Percentiles rank a stretch among this genome's conserved stretches.
phyloP scores from a whole-genome alignment of 2,888 invertebrate species.

The Synanthedon myopaeformis region DNA sequence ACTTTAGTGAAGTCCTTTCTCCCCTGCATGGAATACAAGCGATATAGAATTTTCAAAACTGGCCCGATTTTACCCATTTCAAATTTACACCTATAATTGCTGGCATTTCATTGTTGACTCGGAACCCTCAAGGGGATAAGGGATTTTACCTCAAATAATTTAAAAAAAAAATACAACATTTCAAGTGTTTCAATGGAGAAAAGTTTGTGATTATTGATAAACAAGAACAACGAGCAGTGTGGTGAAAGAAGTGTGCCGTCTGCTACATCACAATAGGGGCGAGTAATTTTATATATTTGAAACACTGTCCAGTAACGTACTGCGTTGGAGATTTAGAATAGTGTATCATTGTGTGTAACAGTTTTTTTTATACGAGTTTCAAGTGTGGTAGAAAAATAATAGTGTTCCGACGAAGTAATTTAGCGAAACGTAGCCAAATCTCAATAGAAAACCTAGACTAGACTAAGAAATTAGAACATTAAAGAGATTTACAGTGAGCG shows the following conservation, averaged over 20 bases:
- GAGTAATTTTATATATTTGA: conserved; percentile 63
- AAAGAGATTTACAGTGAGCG: conserved; percentile 32
- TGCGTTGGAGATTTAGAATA: conserved; percentile 49
- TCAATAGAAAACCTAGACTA: conserved; percentile 48
- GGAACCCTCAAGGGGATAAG: conserved; percentile 29
- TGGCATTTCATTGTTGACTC: conserved; percentile 13
- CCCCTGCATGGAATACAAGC: conserved; percentile 25
- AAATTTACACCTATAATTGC: conserved; percentile 6
- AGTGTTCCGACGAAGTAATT: conserved; percentile 39
- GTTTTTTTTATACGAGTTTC: conserved; percentile 24
- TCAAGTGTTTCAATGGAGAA: conserved; percentile 15
- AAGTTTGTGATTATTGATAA: conserved; percentile 34
- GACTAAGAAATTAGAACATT: conserved; percentile 40
- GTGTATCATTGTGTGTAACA: conserved; percentile 35
- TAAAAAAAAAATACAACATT: background rate
- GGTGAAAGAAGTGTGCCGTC: conserved; percentile 48
- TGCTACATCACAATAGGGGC: conserved; percentile 51
- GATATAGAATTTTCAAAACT: conserved; percentile 2
- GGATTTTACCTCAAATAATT: conserved; percentile 26
- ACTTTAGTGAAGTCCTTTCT: conserved; percentile 47
- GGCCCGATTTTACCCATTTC: conserved; percentile 3
- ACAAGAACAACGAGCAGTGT: conserved; percentile 44
- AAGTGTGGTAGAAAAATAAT: conserved; percentile 52
- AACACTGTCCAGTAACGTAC: conserved; percentile 37
- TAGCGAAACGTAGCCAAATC: conserved; percentile 41